Conservation (phyloP, 2,888 invertebrate species). For the Melitaea athalia region DNA sequence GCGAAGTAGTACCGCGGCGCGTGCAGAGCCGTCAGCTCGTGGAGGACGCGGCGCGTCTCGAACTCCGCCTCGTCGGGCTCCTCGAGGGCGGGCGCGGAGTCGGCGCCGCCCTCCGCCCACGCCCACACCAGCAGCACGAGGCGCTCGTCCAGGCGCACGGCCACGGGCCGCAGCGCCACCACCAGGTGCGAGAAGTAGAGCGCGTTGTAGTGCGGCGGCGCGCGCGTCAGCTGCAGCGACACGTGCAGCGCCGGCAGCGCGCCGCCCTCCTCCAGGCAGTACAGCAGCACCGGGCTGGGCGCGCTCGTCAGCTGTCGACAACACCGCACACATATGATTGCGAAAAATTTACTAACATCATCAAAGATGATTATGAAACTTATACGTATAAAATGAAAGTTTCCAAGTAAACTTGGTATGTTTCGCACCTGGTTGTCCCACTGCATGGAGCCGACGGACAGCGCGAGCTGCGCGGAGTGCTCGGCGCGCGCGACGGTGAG, state of each 20-base stretch:
- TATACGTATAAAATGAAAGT: not conserved
- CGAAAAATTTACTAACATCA: too few relatives aligned
- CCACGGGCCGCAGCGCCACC: conserved; percentile 90
- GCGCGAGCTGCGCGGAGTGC: conserved; percentile 83
- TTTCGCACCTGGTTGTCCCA: conserved; percentile 88
- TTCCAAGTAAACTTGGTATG: not conserved
- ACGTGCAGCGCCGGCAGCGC: conserved; percentile 89
- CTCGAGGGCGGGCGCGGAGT: conserved; percentile 77
- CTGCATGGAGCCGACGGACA: conserved; percentile 91
- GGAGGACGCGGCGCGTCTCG: conserved; percentile 90
- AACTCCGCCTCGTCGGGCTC: conserved; percentile 91
- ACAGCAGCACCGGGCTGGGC: conserved; percentile 91
- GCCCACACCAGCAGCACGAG: conserved; percentile 71
- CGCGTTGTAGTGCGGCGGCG: conserved; percentile 88
- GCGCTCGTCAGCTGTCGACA: conserved; percentile 89
- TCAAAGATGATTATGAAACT: too few relatives aligned
- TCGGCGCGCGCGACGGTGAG: conserved; percentile 82
- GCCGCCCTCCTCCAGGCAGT: conserved; percentile 83
- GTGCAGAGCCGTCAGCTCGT: conserved; percentile 90
- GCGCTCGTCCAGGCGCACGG: conserved; percentile 93
- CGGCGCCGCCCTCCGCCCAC: conserved; percentile 68
- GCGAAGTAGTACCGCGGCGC: conserved; percentile 94
- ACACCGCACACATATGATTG: too few relatives aligned
- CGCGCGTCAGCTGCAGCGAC: conserved; percentile 88
- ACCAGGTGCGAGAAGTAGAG: conserved; percentile 94